A percentile compares a stretch with the other conserved stretches of the same genome.
These are phyloP conservation scores for Protonibea diacanthus DNA, from an alignment of 2,797 vertebrate genomes.

Conservation along the genomic window DNA sequence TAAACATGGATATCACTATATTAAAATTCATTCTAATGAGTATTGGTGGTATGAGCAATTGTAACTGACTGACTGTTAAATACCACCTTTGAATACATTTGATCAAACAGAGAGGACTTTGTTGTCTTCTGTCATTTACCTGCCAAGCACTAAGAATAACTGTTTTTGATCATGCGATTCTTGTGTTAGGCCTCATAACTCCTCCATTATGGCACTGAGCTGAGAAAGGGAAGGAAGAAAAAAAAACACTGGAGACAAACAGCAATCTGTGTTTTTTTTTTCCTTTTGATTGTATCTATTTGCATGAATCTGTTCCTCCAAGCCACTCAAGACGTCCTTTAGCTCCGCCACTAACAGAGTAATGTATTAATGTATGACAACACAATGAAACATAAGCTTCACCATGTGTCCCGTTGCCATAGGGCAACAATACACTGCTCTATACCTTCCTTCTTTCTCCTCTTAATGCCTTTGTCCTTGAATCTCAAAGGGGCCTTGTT, in stretches of 20 bases:
- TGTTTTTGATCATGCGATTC: conserved; percentile 68
- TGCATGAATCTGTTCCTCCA: conserved; percentile 65
- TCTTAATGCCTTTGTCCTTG: conserved; percentile 78
- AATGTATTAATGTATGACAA: conserved; percentile 60
- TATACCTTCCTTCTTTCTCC: conserved; percentile 55
- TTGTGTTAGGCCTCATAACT: conserved; percentile 48
- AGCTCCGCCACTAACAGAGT: conserved; percentile 53
- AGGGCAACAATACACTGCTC: conserved; percentile 40
- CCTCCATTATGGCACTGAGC: conserved; percentile 53
- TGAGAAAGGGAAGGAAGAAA: conserved; percentile 8
- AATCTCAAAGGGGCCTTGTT: conserved; percentile 73
- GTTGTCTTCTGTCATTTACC: conserved; percentile 71
- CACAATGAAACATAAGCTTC: conserved; percentile 48
- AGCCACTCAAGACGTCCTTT: conserved; percentile 65
- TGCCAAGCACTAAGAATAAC: conserved; percentile 62
- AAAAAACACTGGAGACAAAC: conserved; percentile 50
- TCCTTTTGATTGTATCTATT: conserved; percentile 74
- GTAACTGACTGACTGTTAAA: conserved; percentile 51
- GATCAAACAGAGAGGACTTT: conserved; percentile 62
- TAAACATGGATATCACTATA: conserved; percentile 32
- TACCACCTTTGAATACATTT: conserved; percentile 48
- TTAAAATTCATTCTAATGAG: conserved; percentile 17
- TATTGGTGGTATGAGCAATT: conserved; percentile 32
- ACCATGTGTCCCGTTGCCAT: conserved; percentile 48
- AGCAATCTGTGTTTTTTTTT: conserved; percentile 66